Evolutionary conservation across 2,888 invertebrate genomes (phyloP).

Genomic region (Amiota communis): DNA sequence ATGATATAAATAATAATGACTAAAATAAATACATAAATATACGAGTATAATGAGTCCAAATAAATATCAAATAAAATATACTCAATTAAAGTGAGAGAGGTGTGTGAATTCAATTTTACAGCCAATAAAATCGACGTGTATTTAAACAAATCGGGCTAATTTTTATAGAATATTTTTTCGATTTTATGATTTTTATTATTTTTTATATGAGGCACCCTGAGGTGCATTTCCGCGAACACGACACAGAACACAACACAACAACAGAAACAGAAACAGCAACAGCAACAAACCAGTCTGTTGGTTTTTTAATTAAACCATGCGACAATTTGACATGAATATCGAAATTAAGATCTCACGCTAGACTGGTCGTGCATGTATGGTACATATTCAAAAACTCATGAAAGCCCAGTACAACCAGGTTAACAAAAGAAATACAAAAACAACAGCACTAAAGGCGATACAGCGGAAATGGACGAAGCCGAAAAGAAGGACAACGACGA

Average conservation of each 20-base stretch:
- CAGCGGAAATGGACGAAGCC: constrained; percentile 27
- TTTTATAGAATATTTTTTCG: background rate
- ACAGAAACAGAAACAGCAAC: too few species aligned
- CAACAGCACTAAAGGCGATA: constrained; percentile 43
- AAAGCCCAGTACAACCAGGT: constrained; percentile 1
- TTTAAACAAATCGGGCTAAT: background rate
- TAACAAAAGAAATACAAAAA: constrained; percentile 4
- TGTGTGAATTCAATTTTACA: background rate
- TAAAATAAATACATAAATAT: too few species aligned
- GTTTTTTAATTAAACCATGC: constrained; percentile 62
- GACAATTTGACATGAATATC: constrained; percentile 67
- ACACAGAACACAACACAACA: background rate
- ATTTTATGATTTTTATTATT: too few species aligned
- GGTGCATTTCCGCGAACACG: too few species aligned
- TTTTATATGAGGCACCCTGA: too few species aligned
- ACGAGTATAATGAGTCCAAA: too few species aligned
- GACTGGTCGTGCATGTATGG: background rate
- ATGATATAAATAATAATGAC: too few species aligned
- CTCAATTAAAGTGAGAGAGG: too few species aligned
- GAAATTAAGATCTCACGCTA: constrained; percentile 62
- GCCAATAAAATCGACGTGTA: background rate
- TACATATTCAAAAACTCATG: constrained; percentile 1
- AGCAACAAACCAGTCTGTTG: background rate
- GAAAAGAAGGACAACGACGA: background rate
- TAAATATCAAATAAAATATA: too few species aligned